These are phyloP conservation scores for Philopotamus ludificatus DNA, from an alignment of 1,140 invertebrate genomes.

Conservation along the genomic window DNA sequence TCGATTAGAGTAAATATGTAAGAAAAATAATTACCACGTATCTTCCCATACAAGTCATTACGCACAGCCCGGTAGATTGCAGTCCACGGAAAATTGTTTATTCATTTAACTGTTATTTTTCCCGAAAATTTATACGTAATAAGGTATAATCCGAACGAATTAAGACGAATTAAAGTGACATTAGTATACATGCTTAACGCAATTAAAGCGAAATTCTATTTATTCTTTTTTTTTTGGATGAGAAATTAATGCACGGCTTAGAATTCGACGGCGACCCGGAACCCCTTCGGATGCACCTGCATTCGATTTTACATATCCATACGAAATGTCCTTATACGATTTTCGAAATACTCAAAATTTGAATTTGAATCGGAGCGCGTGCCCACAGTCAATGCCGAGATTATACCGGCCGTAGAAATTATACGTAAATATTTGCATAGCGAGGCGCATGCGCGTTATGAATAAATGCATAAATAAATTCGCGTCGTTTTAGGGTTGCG, in stretches of 20 bases:
- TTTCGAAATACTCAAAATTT: slow-evolving; percentile 7
- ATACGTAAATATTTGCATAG: slow-evolving; percentile 38
- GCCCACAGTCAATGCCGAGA: not conserved
- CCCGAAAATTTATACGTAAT: slow-evolving; percentile 14
- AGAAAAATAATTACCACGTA: slow-evolving; percentile 28
- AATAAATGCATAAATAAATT: slow-evolving; percentile 24
- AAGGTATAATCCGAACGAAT: slow-evolving; percentile 26
- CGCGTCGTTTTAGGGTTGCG: too few relatives aligned
- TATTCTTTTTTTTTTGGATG: too few relatives aligned
- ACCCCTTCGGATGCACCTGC: not conserved
- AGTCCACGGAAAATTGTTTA: not conserved
- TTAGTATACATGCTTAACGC: slow-evolving; percentile 17
- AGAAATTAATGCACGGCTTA: too few relatives aligned
- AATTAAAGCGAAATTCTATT: too few relatives aligned
- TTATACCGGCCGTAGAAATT: slow-evolving; percentile 4
- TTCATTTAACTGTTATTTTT: slow-evolving; percentile 28
- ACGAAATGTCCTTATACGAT: not conserved
- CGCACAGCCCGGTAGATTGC: not conserved
- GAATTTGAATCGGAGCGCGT: slow-evolving; percentile 16
- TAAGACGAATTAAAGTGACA: slow-evolving; percentile 30
- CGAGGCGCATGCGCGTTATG: slow-evolving; percentile 8
- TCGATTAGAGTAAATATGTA: slow-evolving; percentile 38
- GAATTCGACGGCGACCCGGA: too few relatives aligned
- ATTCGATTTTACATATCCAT: not conserved
- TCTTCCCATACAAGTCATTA: slow-evolving; percentile 16